Evolutionary conservation across 2,888 invertebrate species (phyloP).

Genomic region (Nymphalis urticae): DNA sequence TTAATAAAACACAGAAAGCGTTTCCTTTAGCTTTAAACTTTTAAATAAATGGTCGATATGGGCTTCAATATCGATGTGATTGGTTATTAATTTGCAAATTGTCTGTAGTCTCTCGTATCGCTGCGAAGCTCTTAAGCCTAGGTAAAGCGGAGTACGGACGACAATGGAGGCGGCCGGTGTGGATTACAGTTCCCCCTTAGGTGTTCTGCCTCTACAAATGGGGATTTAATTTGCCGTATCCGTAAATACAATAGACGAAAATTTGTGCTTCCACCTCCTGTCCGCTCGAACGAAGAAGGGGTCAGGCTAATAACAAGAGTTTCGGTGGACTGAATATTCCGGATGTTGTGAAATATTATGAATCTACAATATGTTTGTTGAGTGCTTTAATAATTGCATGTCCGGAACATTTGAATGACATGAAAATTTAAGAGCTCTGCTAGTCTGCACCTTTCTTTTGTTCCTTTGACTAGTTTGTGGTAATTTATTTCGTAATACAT

Average conservation of each 20-base stretch:
- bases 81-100: slow-evolving; percentile 73
- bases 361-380: slow-evolving; percentile 27
- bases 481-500: slow-evolving; percentile 12
- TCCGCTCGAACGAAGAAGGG: slow-evolving; percentile 46
- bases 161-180: slow-evolving; percentile 66
- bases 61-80: slow-evolving; percentile 46
- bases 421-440: slow-evolving; percentile 1
- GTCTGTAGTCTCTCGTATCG: slow-evolving; percentile 52
- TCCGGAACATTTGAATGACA: slow-evolving; percentile 11
- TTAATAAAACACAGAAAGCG: not conserved
- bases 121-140: slow-evolving; percentile 65
- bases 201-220: slow-evolving; percentile 63
- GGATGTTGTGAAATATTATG: slow-evolving; percentile 32
- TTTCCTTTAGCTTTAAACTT: not conserved
- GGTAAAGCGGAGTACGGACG: slow-evolving; percentile 57
- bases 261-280: slow-evolving; percentile 56
- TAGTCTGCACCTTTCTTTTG: not conserved
- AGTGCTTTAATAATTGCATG: slow-evolving; percentile 13
- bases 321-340: slow-evolving; percentile 35
- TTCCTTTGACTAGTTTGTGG: not conserved
- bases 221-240: slow-evolving; percentile 75
- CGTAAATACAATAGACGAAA: slow-evolving; percentile 68
- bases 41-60: not conserved
- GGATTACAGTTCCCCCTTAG: slow-evolving; percentile 67
- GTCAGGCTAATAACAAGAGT: slow-evolving; percentile 42